Base-by-base conservation (phyloP, 2,888 invertebrate species). In the Cheilosia grossa region DNA sequence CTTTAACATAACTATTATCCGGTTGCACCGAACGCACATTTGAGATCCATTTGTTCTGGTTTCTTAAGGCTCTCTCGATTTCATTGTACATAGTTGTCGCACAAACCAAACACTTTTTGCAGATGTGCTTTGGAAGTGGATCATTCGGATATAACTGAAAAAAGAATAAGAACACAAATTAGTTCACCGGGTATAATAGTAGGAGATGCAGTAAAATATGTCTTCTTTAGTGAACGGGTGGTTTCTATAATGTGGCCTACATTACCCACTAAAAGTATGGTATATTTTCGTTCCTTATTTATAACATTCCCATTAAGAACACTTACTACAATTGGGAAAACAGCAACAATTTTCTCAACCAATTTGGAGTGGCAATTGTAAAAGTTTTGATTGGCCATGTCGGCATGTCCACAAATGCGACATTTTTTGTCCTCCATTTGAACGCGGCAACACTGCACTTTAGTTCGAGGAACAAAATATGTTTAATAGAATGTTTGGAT, bases 81-180 rank as follows among this genome's bases (percentile, higher is more conserved):
- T 89, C 89, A 21, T 87, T 88, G 77, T 88, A 89, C 72, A 88
- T 88, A 4, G 63, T 70, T 13, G 77, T 80, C 4, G 89, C 88
- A 70, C 86, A 88, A 19, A 66, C 58, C 37, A 88, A 80, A 69
- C 90, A 90, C 67, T 89, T 89, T 47, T 85, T 87, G 66, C 90
- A 90, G 27, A 90, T 89, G 72, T 89, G 87, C 54, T 90, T 89
- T 0, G 90, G 90, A 56, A 90, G 87, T 2, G 90, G 90, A 87
- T 90, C 90, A 79, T 88, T 87, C 42, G 88, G 81, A 73, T 89
- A 89, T 47, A 90, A 75, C 90, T 90, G 66, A 13, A 33, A 40
- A 19, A 53, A 27, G 69, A 56, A 81, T 59, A 67, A 72, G 15
- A 56, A 21, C 21, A 17, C 1, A 56, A 56, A 47, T 17, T 49